Evolutionary conservation across 30 jellyfish, hydroid and myxozoan genomes (phyloP), one percentile per base, ranked within the genome.

Genomic region (Aurelia coerulea): DNA sequence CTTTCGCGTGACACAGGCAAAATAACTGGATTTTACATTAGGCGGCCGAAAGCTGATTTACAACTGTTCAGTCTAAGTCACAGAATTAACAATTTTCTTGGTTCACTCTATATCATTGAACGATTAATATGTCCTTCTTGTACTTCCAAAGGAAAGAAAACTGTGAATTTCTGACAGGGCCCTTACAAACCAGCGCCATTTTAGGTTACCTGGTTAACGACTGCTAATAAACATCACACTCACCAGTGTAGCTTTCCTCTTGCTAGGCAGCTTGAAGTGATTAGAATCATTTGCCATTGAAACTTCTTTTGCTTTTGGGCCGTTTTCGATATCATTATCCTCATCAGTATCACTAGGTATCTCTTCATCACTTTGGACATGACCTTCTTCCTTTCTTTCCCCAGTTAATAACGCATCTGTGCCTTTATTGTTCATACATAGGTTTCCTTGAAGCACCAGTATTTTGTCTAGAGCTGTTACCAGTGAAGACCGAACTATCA

Each of bases 181-280:
- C 56, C 56, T 46, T 6, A 46, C 6, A 46, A 46, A 46, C 56
- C 56, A 46, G 56, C 1, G 15, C 11, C 6, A 9, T 7, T 46
- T 46, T 0, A 14, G 56, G 11, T 46, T 9, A 46, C 56, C 56
- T 46, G 56, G 56, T 46, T 46, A 1, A 46, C 56, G 2, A 9
- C 56, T 7, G 2, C 2, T 46, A 14, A 46, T 46, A 46, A 46
- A 46, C 56, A 39, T 39, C 51, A 59, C 10, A 60, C 70, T 60
- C 58, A 86, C 96, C 79, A 87, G 82, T 33, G 66, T 35, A 35
- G 46, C 85, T 52, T 87, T 87, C 35, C 96, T 68, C 51, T 87
- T 78, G 29, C 74, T 63, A 11, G 96, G 86, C 11, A 76, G 33
- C 39, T 71, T 80, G 16, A 34, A 39, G 2, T 60, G 50, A 56